These are phyloP conservation scores for Galeruca laticollis DNA, from an alignment of 2,888 invertebrate genomes.

Conservation along the genomic window DNA sequence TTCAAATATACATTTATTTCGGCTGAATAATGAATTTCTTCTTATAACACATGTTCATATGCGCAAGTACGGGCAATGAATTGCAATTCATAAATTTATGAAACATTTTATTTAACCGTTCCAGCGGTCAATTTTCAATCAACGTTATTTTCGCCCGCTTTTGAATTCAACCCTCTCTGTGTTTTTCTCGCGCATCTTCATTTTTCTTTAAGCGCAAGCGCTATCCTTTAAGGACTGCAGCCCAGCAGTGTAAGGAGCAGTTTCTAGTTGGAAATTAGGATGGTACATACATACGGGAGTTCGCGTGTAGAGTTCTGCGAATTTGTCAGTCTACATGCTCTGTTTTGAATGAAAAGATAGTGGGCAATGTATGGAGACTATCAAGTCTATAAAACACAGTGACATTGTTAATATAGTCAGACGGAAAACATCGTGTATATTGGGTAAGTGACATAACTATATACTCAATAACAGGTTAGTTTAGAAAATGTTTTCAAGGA, in stretches of 20 bases:
- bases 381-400: not conserved
- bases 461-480: not conserved
- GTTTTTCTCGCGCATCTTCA: not conserved
- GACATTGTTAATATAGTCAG: not conserved
- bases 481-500: not conserved
- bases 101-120: not conserved
- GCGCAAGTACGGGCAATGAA: not conserved
- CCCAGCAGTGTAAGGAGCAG: constrained; percentile 53
- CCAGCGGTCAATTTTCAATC: not conserved
- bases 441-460: not conserved
- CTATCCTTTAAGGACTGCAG: constrained; percentile 57
- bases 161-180: not conserved
- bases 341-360: not conserved
- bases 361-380: not conserved
- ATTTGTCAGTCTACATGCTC: constrained; percentile 36
- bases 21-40: no score
- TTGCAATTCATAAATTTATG: not conserved
- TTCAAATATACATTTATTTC: no score
- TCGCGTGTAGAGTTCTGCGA: constrained; percentile 38
- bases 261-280: constrained; percentile 61
- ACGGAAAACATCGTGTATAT: not conserved
- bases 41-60: not conserved
- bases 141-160: not conserved
- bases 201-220: constrained; percentile 51
- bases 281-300: constrained; percentile 49